Evolutionary conservation across 1,140 invertebrate species (phyloP), one percentile per base, ranked within the genome.

Genomic region (Formica selysi): DNA sequence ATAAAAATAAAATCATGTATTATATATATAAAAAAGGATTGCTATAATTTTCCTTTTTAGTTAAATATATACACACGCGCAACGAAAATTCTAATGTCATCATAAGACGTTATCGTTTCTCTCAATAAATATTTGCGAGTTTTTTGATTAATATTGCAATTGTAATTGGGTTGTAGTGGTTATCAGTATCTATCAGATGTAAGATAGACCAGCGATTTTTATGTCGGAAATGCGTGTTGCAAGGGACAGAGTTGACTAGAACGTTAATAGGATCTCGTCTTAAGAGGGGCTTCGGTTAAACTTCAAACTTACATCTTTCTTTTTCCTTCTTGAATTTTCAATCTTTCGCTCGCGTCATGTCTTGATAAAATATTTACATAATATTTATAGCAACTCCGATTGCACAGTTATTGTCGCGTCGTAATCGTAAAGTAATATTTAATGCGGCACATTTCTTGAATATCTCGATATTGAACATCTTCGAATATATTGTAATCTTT

Each of bases 221-320:
- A 80, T 76, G 68, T 67, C n/a, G n/a, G 48, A 73, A 29, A 74
- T 36, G 13, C n/a, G 26, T 44, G 29, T 61, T 57, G 62, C 51
- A 85, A 80, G 68, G 59, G 85, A 86, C 74, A 76, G 59, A 71
- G 57, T 90, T 83, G 79, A 86, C 86, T 79, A 79, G 65, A 88
- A 90, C 87, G 84, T 91, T 93, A 93, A 93, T 93, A 89, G 92
- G 92, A 93, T 93, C 91, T 92, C 59, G 90, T 91, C 91, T 93
- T 92, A 91, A 93, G 91, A 92, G 86, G 84, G 92, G 92, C 92
- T 93, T 93, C 92, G 73, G 87, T 92, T 93, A 89, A 91, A 92
- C 85, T 90, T 80, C 85, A 90, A 87, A 89, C 80, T 78, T 38
- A 48, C 70, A 65, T 87, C 78, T 86, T 87, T 57, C 65, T 64